Conservation (phyloP, 2,888 invertebrate species). For the Nipponacmea schrenckii region DNA sequence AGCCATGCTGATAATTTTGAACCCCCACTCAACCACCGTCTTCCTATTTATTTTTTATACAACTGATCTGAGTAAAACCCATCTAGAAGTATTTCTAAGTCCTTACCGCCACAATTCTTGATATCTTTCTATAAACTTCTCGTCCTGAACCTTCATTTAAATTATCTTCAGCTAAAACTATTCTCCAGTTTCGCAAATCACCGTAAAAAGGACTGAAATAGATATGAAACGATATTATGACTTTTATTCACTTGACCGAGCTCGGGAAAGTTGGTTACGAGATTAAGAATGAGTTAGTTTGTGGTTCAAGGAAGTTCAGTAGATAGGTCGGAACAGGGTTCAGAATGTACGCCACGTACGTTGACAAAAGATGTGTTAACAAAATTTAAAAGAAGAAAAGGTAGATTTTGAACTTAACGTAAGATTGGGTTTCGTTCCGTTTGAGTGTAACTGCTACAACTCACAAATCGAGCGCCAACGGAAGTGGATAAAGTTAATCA, state of each 20-base stretch:
- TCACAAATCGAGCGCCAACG: neutral
- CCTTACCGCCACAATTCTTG: conserved; percentile 40
- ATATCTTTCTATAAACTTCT: conserved; percentile 37
- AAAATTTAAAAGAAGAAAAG: no score
- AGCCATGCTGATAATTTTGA: no score
- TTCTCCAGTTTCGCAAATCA: conserved; percentile 38
- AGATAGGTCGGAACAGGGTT: neutral
- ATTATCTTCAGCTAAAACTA: conserved; percentile 37
- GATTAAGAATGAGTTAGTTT: neutral
- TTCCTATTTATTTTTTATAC: no score
- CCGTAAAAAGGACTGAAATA: conserved; percentile 39
- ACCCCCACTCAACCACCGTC: no score
- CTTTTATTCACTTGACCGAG: neutral
- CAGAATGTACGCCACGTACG: no score
- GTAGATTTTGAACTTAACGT: no score
- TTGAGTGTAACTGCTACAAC: neutral
- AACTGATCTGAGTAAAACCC: no score
- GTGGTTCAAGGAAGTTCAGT: neutral
- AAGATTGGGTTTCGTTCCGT: neutral
- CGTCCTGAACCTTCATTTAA: conserved; percentile 33
- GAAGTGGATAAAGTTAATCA: no score
- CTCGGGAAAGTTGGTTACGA: neutral
- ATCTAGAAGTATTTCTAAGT: no score
- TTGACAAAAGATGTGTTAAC: no score
- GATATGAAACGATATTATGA: no score